Percentiles rank a stretch among this genome's conserved stretches.
Conservation (phyloP, 2,797 vertebrate species). For the Ambastaia sidthimunki region DNA sequence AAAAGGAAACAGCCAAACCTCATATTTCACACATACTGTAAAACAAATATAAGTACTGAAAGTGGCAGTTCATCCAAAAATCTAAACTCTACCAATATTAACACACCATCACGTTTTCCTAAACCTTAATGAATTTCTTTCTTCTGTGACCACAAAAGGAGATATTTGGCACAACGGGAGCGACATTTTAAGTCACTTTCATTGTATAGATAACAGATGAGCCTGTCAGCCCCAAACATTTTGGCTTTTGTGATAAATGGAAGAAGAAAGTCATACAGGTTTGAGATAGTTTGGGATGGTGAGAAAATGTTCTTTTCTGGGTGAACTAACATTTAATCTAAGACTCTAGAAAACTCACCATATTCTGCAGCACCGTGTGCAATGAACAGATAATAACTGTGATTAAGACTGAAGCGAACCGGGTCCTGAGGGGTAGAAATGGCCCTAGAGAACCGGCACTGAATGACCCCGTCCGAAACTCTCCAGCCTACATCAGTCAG, state of each 20-base stretch:
- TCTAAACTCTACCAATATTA: no score
- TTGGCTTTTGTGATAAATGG: background rate
- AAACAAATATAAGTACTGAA: background rate
- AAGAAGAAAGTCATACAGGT: background rate
- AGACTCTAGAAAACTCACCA: slow-evolving; percentile 68
- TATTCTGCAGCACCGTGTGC: slow-evolving; percentile 76
- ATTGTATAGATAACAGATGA: background rate
- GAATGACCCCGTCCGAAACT: slow-evolving; percentile 77
- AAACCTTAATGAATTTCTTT: background rate
- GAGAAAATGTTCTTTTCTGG: background rate
- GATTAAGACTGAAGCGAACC: slow-evolving; percentile 79
- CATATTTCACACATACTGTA: background rate
- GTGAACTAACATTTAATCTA: background rate
- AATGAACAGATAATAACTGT: slow-evolving; percentile 84
- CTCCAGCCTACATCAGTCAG: slow-evolving; percentile 80
- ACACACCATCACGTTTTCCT: no score
- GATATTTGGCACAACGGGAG: no score
- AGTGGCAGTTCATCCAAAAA: background rate
- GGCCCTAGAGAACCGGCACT: slow-evolving; percentile 83
- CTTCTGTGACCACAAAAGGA: background rate
- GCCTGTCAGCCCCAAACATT: background rate
- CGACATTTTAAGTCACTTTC: no score
- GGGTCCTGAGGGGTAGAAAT: slow-evolving; percentile 67
- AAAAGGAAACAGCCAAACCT: background rate
- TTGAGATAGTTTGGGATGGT: background rate